phyloP scores from a whole-genome alignment of 2,113 vertebrate species.

The Seriola aureovittata region DNA sequence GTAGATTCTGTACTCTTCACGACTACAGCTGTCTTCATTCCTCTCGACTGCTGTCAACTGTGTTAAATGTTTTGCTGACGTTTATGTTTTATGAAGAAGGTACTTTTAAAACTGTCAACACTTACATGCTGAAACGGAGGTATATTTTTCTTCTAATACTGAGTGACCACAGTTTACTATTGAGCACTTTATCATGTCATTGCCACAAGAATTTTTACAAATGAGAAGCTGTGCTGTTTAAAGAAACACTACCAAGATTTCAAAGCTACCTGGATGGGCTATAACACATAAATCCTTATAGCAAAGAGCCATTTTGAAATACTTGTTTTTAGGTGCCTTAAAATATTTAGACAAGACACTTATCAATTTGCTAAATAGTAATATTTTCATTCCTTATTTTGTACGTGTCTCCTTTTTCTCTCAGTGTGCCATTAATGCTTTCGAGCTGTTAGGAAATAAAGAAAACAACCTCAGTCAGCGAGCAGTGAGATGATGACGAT shows the following conservation, averaged over 20 bases:
- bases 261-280: slow-evolving; percentile 15
- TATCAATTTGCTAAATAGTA: neutral
- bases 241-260: neutral
- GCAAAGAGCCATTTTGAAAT: slow-evolving; percentile 10
- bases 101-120: slow-evolving; percentile 51
- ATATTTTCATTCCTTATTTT: neutral
- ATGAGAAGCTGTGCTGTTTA: slow-evolving; percentile 15
- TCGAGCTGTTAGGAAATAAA: slow-evolving; percentile 13
- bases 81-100: slow-evolving; percentile 55
- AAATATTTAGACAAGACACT: neutral
- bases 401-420: neutral
- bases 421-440: slow-evolving; percentile 5
- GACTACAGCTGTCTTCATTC: slow-evolving; percentile 48
- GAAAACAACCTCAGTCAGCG: neutral
- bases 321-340: slow-evolving; percentile 56
- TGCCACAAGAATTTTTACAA: slow-evolving; percentile 21
- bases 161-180: slow-evolving; percentile 58
- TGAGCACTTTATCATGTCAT: slow-evolving; percentile 77
- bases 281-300: neutral
- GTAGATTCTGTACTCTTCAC: slow-evolving; percentile 6
- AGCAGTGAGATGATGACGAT: slow-evolving; percentile 10
- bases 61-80: slow-evolving; percentile 29
- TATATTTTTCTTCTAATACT: slow-evolving; percentile 45
- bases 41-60: slow-evolving; percentile 37
- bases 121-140: slow-evolving; percentile 11